Evolutionary conservation across 2,888 invertebrate genomes (phyloP), one percentile per base, ranked within the genome.

Genomic region (Osmoderma eremita): DNA sequence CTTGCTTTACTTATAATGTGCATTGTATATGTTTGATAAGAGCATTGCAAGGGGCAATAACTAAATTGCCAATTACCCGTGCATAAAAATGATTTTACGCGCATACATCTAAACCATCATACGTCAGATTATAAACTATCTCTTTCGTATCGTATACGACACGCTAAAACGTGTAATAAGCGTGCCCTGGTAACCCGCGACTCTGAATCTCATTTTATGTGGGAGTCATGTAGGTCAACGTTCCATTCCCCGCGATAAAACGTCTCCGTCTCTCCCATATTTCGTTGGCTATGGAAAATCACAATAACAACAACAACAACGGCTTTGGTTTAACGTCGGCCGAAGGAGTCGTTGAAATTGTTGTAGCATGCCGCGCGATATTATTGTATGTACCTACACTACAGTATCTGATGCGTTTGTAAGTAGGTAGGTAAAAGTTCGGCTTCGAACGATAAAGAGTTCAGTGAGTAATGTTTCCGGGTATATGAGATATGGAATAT

Each of bases 141-240:
- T 30, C 5, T 30, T 10, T 30, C 30, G 36, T 53, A 36, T 17
- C 6, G 53, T 18, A 36, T n/a, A n/a, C 53, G 36, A 53, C 53
- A 53, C n/a, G 18, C 38, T 53, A 36, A 17, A 56, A n/a, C 22
- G 22, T 56, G 38, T 58, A 58, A 58, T 58, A 42, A 42, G 42
- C 41, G 22, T 58, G 58, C 42, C 41, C 58, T 58, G 58, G 58
- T 58, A 58, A 58, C 58, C 58, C 22, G 24, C 38, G 58, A 58
- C 58, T 42, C 30, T 18, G 58, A 58, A 24, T 58, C 42, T 42
- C 42, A 42, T 42, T 58, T 58, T 42, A 42, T 58, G 58, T 58
- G 42, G 58, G 58, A 58, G 58, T 41, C 41, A 58, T 58, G 58
- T 58, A 58, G 41, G 58, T 58, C 58, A 41, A 8, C 42, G 10